Percentiles rank a stretch among this genome's conserved stretches.
Conservation (phyloP, 92 coral and sea anemone genomes). For the Paramuricea clavata region DNA sequence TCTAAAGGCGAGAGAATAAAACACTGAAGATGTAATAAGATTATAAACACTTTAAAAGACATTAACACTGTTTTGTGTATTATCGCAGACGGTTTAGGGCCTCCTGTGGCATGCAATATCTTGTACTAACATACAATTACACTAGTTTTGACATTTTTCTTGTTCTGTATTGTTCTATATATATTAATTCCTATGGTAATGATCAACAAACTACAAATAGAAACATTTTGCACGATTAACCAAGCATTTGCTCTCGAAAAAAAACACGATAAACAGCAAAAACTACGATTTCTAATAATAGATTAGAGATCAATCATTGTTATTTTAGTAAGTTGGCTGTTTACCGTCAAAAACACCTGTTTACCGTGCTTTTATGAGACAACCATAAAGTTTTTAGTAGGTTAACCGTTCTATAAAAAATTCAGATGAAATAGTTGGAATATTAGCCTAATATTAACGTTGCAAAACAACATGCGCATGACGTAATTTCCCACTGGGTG, state of each 20-base stretch:
- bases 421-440: not conserved
- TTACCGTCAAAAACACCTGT: not conserved
- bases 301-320: not conserved
- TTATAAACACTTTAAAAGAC: not conserved
- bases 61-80: not conserved
- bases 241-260: not conserved
- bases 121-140: not conserved
- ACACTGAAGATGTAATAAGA: not conserved
- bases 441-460: not conserved
- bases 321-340: not conserved
- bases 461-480: slow-evolving; percentile 42
- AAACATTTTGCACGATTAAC: not conserved
- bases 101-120: not conserved
- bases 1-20: not conserved
- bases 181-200: not conserved
- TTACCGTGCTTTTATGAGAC: not conserved
- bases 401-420: not conserved
- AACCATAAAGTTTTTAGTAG: not conserved
- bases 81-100: no score
- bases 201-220: not conserved
- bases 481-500: not conserved
- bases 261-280: not conserved
- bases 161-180: not conserved
- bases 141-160: not conserved
- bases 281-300: not conserved